Base-by-base conservation (phyloP, 2,113 vertebrate genomes). In the Aix galericulata region DNA sequence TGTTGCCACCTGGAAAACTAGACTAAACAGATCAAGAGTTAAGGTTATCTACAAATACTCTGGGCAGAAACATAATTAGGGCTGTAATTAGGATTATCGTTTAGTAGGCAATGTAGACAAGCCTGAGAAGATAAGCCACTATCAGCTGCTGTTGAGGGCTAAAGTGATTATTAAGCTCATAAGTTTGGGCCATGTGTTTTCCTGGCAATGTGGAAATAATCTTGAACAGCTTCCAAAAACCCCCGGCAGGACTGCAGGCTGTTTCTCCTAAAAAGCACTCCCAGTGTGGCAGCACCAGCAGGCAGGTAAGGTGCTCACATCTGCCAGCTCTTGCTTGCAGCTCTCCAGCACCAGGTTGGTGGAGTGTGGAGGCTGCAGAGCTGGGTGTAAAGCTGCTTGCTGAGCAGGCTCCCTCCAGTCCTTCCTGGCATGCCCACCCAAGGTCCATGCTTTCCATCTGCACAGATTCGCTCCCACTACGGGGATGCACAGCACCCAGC, bases 1-100 rank as follows among this genome's bases (percentile, higher is more conserved):
- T 97, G 94, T 97, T 97, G 91, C 97, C 97, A 98, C 97, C 97
- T 98, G 98, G 97, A 97, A 98, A 98, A 97, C 92, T 96, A 97
- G 97, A 98, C 97, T 97, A 97, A 98, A 98, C 91, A 98, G 94
- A 97, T 97, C 86, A 95, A 96, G 95, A 97, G 94, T 97, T 97
- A 97, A 97, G 93, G 96, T 93, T 97, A 97, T 95, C 98, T 97
- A 89, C 95, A 98, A 97, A 97, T 97, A 97, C 73, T 91, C 86
- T 66, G 82, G 77, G 93, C 84, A 95, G 96, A 97, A 97, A 95
- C 83, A 93, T 96, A 97, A 97, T 97, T 97, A 97, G 73, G 72
- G 44, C 81, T 97, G 82, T 97, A 97, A 98, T 98, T 97, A 96
- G 84, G 60, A 93, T 97, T 97, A 97, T 96, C 87, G 89, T 95